Evolutionary conservation across 2,113 vertebrate species (phyloP), one percentile per base, ranked within the genome.

Genomic region (Gymnocephalus cernua): DNA sequence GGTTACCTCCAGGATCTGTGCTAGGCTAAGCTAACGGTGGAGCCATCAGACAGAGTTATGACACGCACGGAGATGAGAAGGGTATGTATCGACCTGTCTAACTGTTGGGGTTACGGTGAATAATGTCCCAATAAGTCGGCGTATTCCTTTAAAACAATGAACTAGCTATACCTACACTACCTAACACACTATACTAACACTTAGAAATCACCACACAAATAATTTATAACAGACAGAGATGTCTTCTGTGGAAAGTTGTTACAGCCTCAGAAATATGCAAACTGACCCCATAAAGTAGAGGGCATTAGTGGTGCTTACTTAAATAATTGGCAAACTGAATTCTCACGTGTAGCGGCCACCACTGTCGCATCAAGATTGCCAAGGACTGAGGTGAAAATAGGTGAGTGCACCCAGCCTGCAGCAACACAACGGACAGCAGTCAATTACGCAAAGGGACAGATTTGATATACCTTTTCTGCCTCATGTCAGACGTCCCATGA

Each of bases 391-490:
- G 62, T 53, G 70, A 69, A 74, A 80, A 78, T 53, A 54, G 38
- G 19, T 57, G 66, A 4, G 23, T 80, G 65, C 27, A 57, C 47
- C 77, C 8, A 16, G 62, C 62, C 71, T 0, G 2, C 65, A 59
- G 63, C 56, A 72, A 19, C 58, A 64, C 8, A 7, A 57, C 25
- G 68, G 74, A 83, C 74, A 72, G 59, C 44, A 50, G 53, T 63
- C 56, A 59, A 59, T 23, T 41, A 53, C 77, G 79, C 48, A 51
- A 66, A 81, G 25, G 54, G 59, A 38, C 69, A 74, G 62, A 80
- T 84, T 82, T 84, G 82, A 81, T 85, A 48, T 74, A 50, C 64
- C 29, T 35, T 56, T 66, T 64, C 58, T 74, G 68, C 76, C 44
- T 81, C 59, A 61, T 76, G 71, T 64, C 66, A 76, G 58, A 53